phyloP scores from a whole-genome alignment of 2,888 invertebrate genomes.

The Scaptomyza tumidula region DNA sequence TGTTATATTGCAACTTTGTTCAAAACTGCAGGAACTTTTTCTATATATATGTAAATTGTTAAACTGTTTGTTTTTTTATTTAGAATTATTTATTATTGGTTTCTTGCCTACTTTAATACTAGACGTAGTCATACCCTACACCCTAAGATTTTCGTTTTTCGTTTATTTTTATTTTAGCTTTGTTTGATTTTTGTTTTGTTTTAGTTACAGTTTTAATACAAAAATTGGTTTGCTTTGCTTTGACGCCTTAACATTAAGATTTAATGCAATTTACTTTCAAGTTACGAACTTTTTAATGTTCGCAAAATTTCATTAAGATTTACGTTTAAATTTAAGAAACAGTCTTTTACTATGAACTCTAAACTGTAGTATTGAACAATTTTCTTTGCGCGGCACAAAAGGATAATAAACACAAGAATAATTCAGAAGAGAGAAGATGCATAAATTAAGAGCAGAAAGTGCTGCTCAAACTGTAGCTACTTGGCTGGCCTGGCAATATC shows the following conservation, averaged over 20 bases:
- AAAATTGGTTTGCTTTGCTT: conserved; percentile 57
- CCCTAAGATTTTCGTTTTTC: conserved; percentile 49
- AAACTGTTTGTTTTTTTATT: conserved; percentile 43
- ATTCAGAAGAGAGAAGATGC: conserved; percentile 11
- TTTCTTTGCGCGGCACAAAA: conserved; percentile 20
- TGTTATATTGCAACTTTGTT: conserved; percentile 66
- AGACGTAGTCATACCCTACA: conserved; percentile 54
- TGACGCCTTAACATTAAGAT: conserved; percentile 50
- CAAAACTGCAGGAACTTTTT: conserved; percentile 76
- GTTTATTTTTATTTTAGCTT: conserved; percentile 35
- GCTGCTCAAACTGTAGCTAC: conserved; percentile 55
- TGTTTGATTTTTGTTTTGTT: conserved; percentile 12
- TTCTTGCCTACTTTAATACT: conserved; percentile 49
- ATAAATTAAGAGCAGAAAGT: conserved; percentile 30
- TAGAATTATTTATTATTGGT: conserved; percentile 32
- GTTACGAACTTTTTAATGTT: conserved; percentile 30
- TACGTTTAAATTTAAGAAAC: conserved; percentile 71
- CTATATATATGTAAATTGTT: conserved; percentile 37
- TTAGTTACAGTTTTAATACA: conserved; percentile 53
- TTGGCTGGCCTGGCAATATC: conserved; percentile 74
- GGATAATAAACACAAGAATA: conserved; percentile 1
- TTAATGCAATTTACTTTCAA: conserved; percentile 31
- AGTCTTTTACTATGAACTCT: conserved; percentile 80
- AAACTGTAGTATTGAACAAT: conserved; percentile 57
- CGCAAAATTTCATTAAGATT: conserved; percentile 37